Base-by-base conservation (phyloP, 2,888 invertebrate genomes). In the Cataglyphis altisquamis region DNA sequence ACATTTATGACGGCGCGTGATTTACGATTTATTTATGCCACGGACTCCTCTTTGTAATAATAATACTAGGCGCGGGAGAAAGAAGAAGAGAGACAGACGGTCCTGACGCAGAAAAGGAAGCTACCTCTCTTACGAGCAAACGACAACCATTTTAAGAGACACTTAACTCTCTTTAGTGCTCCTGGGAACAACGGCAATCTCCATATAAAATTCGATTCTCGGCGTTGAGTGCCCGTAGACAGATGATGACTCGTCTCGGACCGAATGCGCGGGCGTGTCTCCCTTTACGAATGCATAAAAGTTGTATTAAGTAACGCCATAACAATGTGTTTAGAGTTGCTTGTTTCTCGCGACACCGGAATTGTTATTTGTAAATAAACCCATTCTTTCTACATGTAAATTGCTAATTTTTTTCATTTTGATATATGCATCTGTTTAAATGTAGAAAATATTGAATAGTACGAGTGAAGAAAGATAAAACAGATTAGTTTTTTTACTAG, bases 21-120 rank as follows among this genome's bases (percentile, higher is more conserved):
- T 94, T 94, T 94, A 94, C 91, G 94, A 90, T 94, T 94, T 94
- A 94, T 94, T 94, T 94, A 93, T 94, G 93, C 93, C 92, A 84
- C 90, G 86, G 87, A 90, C 92, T 92, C 90, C 91, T 93, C 94
- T 94, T 92, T 91, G 92, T 92, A 93, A 94, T 93, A 93, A 93
- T 92, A 93, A 93, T 92, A 90, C 82, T 68, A 64, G 74, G 81
- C 77, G 73, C 73, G 68, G 64, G 62, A 52, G 81, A 81, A 82
- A 63, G 67, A 80, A 68, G 64, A 39, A 55, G 57, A 29, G 41
- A 75, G 60, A 64, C 62, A 32, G 29, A 78, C 74, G 12, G 39
- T 57, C 60, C 63, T 68, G 75, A 82, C 41, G 68, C 48, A 67
- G 82, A 70, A 67, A 74, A 84, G 70, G 64, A 83, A 68, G 92